These are phyloP conservation scores for Spea hammondii DNA, from an alignment of 2,797 vertebrate genomes.

Conservation along the genomic window DNA sequence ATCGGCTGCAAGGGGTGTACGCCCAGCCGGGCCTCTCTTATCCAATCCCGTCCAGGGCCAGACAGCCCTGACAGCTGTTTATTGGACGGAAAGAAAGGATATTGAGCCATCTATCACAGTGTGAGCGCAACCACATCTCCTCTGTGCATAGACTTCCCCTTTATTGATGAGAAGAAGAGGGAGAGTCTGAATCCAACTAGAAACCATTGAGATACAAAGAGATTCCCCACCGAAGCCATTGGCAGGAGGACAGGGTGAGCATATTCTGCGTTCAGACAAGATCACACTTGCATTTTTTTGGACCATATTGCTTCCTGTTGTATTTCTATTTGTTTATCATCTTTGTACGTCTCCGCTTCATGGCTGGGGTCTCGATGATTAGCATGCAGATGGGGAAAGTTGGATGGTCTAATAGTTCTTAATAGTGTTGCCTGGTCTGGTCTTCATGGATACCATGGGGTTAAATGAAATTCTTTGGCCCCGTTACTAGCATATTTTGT, in stretches of 20 bases:
- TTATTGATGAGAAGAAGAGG: slow-evolving; percentile 35
- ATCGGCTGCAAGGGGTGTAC: slow-evolving; percentile 29
- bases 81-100: slow-evolving; percentile 32
- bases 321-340: slow-evolving; percentile 1
- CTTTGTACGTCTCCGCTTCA: neutral
- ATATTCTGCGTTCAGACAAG: neutral
- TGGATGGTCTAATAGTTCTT: neutral
- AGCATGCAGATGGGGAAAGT: slow-evolving; percentile 16
- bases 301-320: neutral
- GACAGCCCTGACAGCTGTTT: slow-evolving; percentile 28
- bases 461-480: slow-evolving; percentile 21
- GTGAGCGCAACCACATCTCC: slow-evolving; percentile 26
- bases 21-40: slow-evolving; percentile 1
- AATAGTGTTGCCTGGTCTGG: neutral
- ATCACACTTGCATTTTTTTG: neutral
- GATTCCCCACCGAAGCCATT: neutral
- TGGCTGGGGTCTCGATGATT: too few relatives aligned
- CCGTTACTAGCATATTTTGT: neutral
- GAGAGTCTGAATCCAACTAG: slow-evolving; percentile 10
- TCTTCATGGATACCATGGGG: neutral
- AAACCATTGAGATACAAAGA: neutral
- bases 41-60: slow-evolving; percentile 23
- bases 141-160: slow-evolving; percentile 42
- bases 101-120: slow-evolving; percentile 45
- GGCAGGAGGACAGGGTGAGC: slow-evolving; percentile 33